These are phyloP conservation scores for Micromys minutus DNA, from an alignment of 2,113 vertebrate species.

Conservation along the genomic window DNA sequence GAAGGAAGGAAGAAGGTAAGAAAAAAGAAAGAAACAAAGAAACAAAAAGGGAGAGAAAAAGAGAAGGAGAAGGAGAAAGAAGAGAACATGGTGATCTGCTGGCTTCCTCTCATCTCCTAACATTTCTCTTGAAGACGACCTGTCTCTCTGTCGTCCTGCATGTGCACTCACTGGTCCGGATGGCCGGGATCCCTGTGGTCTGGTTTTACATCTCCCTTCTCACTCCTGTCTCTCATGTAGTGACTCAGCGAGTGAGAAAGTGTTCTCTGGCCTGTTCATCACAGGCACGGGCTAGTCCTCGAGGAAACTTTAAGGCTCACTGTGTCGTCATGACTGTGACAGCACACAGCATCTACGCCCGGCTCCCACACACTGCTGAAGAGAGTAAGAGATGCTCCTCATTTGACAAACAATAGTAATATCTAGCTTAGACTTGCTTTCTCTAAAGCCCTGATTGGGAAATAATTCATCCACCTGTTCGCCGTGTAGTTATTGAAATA, in stretches of 20 bases:
- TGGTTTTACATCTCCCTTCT: background rate
- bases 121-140: background rate
- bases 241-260: background rate
- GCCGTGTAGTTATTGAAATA: background rate
- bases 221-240: background rate
- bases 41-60: too few relatives aligned
- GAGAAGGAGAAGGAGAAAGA: background rate
- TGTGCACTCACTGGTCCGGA: fast-evolving
- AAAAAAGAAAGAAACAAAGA: too few relatives aligned
- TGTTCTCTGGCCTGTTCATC: background rate
- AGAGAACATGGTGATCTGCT: background rate
- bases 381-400: background rate
- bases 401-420: background rate
- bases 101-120: background rate
- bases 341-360: too few relatives aligned
- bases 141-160: fast-evolving
- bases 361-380: background rate
- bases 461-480: background rate
- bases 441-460: background rate
- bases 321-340: background rate
- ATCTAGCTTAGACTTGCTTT: background rate
- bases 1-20: too few relatives aligned
- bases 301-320: background rate
- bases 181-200: background rate
- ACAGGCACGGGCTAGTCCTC: background rate